Base-by-base conservation (phyloP, 1,140 invertebrate genomes). In the Antheraea pernyi region DNA sequence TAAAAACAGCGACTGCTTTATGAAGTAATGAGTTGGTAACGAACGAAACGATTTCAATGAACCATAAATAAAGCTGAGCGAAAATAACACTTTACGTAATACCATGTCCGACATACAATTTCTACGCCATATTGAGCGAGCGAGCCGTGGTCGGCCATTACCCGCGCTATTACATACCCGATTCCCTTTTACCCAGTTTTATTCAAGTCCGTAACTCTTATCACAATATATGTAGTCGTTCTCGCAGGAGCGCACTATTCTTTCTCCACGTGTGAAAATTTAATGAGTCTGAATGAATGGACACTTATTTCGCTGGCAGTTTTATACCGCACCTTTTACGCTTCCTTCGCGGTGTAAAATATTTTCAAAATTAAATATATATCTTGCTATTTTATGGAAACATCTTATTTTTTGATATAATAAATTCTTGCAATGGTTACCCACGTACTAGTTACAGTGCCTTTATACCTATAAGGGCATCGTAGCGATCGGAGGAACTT, bases 261-360 rank as follows among this genome's bases (percentile, higher is more conserved):
- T 68, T 71, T 68, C 66, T 46, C 70, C 70, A 68, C 67, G 62
- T 68, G 70, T 72, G 66, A 72, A 72, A 72, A 72, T 72, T 72
- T 72, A 72, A 72, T 68, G 66, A 72, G 61, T 36, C 16, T 13
- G 61, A 36, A 64, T 65, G 62, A 72, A 72, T 65, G 66, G 70
- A 68, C 70, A 68, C 62, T 65, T 63, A 67, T 72, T 72, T 68
- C 46, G 16, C 46, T 53, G 46, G 11, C 16, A 16, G 46, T 53
- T 42, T 53, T 53, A 53, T 53, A 53, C 46, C 11, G 16, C 46
- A 16, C 46, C 46, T 53, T 53, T 53, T 53, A 53, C 11, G 16
- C 5, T 53, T 42, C 39, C 39, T 53, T 53, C 16, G 16, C 46
- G 46, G 16, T 53, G 16, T 13, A 53, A 16, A 53, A 16, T 11